A percentile compares a stretch with the other conserved stretches of the same genome.
phyloP scores from a whole-genome alignment of 35 echinoderm and acorn worm species.

The Ophioderma brevispina region DNA sequence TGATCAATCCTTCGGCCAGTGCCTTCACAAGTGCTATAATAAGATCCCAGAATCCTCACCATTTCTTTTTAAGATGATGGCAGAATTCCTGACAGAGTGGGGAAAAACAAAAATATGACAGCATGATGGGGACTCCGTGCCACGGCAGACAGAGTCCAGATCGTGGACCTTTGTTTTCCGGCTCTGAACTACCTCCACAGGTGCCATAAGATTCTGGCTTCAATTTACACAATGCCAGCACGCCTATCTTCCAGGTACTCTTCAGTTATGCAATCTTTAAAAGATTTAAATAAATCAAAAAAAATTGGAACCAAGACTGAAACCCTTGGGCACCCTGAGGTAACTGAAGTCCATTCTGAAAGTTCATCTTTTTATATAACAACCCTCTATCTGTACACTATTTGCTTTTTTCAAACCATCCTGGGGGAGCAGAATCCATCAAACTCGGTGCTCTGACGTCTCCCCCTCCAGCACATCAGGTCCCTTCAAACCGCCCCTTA shows the following conservation, averaged over 20 bases:
- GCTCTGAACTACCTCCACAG: conserved; percentile 95
- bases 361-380: too few species aligned
- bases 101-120: too few species aligned
- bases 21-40: too few species aligned
- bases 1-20: too few species aligned
- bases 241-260: conserved; percentile 75
- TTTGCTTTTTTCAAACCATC: background rate
- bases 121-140: background rate
- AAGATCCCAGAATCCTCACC: too few species aligned
- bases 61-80: background rate
- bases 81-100: conserved; percentile 13
- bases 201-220: conserved; percentile 98
- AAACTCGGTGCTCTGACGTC: conserved; percentile 58
- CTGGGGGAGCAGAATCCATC: conserved; percentile 78
- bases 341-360: too few species aligned
- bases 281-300: too few species aligned
- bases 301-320: too few species aligned
- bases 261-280: too few species aligned
- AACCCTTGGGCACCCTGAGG: too few species aligned
- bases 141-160: conserved; percentile 25
- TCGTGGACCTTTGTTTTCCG: conserved; percentile 95
- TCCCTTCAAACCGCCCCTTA: too few species aligned
- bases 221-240: conserved; percentile 96
- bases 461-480: conserved; percentile 2
- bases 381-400: too few species aligned